Evolutionary conservation across 2,113 vertebrate genomes (phyloP), one percentile per base, ranked within the genome.

Genomic region (Leptocoma aspasia): DNA sequence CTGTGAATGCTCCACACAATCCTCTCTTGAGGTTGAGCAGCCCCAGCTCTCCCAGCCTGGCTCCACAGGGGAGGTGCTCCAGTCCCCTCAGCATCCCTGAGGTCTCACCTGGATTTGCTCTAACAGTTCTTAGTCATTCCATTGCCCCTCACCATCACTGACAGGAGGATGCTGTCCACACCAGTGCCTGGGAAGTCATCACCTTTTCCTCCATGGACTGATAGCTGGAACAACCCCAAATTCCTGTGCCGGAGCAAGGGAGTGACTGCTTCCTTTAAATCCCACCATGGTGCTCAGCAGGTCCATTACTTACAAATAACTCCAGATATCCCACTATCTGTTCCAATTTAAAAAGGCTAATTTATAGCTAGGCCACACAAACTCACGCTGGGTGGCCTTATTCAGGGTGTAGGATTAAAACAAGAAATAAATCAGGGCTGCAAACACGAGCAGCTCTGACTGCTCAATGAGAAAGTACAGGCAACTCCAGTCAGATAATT

Each of bases 41-140:
- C 7, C 77, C 33, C 68, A 59, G 23, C 52, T 44, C 37, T 73
- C 44, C 37, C 42, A 28, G 22, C 44, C 77, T 73, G 59, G 33
- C 44, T 44, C 3, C 31, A 15, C 8, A 81, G 12, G 42, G 50
- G 3, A 80, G 26, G 6, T 5, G 26, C 57, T 72, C 42, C 49
- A 64, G 13, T 7, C 10, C 59, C 60, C 28, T 65, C 44, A 66
- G 10, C 7, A 13, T 0, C 7, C 44, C 23, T 0, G 1, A 1
- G 42, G 15, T 19, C 23, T n/a, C 1, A 0, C 4, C 60, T 75
- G 52, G 28, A 14, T 1, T 45, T 1, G 1, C 23, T 66, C 60
- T 37, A 30, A 2, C 13, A 28, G 13, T 3, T 68, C 52, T 3
- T 1, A 3, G 20, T 45, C 28, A 28, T 39, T 73, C 20, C n/a